Percentiles rank a stretch among this genome's conserved stretches.
Conservation (phyloP, 2,888 invertebrate genomes). For the Cynaeus angustus region DNA sequence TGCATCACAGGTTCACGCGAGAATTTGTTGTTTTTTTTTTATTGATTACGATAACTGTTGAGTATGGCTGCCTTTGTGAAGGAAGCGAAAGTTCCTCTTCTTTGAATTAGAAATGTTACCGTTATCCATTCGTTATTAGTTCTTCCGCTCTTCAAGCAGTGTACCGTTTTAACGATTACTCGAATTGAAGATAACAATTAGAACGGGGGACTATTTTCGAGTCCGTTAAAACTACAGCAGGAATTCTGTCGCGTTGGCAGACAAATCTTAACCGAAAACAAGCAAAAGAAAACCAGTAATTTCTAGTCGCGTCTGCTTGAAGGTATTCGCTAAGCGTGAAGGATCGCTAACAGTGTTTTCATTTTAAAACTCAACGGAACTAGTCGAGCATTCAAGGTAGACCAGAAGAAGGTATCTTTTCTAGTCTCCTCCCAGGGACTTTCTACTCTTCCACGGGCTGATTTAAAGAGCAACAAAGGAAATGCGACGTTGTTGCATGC, state of each 20-base stretch:
- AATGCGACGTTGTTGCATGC: constrained; percentile 9
- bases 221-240: background rate
- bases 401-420: constrained; percentile 37
- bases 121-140: constrained; percentile 25
- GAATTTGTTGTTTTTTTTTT: too few species aligned
- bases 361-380: constrained; percentile 46
- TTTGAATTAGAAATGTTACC: constrained; percentile 2
- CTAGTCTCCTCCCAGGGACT: constrained; percentile 24
- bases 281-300: constrained; percentile 33
- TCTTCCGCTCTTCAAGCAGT: constrained; percentile 22
- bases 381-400: constrained; percentile 53
- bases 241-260: constrained; percentile 20
- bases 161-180: constrained; percentile 30
- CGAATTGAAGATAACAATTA: constrained; percentile 15
- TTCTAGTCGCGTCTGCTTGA: constrained; percentile 35
- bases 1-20: too few species aligned
- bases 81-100: too few species aligned
- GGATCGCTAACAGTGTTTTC: constrained; percentile 38
- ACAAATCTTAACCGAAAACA: constrained; percentile 26
- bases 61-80: too few species aligned
- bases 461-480: constrained; percentile 34
- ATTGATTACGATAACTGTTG: too few species aligned
- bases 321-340: constrained; percentile 39
- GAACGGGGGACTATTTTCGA: background rate
- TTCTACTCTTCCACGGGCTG: constrained; percentile 20